Conservation (phyloP, 2,797 vertebrate species). For the Serranus cabrilla region DNA sequence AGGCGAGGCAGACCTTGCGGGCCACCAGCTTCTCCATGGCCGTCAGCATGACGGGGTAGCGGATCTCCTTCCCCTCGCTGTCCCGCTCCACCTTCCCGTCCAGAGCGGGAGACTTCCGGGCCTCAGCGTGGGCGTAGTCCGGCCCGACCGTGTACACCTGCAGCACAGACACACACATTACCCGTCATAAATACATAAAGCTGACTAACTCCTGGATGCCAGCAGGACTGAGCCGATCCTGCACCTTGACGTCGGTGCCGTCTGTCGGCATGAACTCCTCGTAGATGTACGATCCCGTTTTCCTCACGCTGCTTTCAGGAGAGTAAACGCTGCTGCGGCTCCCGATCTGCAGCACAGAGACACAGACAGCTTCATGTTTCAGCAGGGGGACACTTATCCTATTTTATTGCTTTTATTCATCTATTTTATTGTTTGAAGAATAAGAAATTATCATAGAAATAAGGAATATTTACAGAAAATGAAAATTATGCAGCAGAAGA, state of each 20-base stretch:
- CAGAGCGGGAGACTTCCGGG: constrained; percentile 95
- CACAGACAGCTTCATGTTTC: background rate
- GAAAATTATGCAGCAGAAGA: too few species aligned
- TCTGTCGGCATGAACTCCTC: constrained; percentile 99
- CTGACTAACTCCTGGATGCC: too few species aligned
- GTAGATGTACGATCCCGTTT: constrained; percentile 98
- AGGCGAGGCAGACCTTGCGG: constrained; percentile 96
- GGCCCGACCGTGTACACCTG: constrained; percentile 94
- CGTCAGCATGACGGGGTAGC: constrained; percentile 97
- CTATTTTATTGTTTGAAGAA: too few species aligned
- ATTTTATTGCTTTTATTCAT: background rate
- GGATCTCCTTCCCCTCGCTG: constrained; percentile 97
- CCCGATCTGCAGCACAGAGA: constrained; percentile 88
- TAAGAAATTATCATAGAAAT: too few species aligned
- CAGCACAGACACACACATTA: background rate
- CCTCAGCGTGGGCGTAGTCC: constrained; percentile 97
- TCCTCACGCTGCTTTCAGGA: constrained; percentile 94
- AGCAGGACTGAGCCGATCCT: too few species aligned
- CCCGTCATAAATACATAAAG: too few species aligned
- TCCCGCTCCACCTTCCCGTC: constrained; percentile 97
- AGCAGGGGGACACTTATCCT: background rate
- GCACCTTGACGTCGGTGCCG: constrained; percentile 98
- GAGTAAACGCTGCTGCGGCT: constrained; percentile 98
- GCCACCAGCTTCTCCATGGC: constrained; percentile 98
- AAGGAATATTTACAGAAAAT: too few species aligned